A percentile compares a stretch with the other conserved stretches of the same genome.
These are phyloP conservation scores for Potamarius usumacintae DNA, from an alignment of 2,113 vertebrate genomes.

Conservation along the genomic window DNA sequence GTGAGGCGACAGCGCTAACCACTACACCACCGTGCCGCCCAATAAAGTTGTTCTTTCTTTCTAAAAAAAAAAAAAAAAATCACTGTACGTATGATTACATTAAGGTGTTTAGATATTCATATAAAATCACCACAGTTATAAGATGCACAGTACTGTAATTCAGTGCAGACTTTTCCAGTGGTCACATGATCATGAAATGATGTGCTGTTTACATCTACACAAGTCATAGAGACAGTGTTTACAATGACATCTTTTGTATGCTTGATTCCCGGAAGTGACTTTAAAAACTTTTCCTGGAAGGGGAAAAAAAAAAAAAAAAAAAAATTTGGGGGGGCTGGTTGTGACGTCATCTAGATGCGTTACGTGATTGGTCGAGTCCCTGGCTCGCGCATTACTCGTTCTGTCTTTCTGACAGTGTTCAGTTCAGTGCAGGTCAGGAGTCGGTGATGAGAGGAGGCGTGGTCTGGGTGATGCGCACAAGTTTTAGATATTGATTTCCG, in stretches of 20 bases:
- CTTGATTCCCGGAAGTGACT: neutral
- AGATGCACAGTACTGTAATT: neutral
- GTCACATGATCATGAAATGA: neutral
- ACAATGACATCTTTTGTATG: neutral
- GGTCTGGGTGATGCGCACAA: neutral
- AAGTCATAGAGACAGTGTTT: neutral
- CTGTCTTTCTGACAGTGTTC: neutral
- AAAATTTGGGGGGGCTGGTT: neutral
- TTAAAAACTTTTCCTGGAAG: neutral
- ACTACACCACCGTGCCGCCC: no score
- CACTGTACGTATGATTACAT: no score
- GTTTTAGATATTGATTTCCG: neutral
- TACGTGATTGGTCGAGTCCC: neutral
- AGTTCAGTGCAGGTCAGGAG: constrained; percentile 2
- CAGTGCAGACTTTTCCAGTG: neutral
- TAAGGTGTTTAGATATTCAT: no score
- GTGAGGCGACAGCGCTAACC: no score
- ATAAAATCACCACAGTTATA: no score
- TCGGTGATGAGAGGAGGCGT: constrained; percentile 25
- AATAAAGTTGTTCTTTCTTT: no score
- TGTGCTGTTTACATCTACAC: neutral
- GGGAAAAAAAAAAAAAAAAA: neutral
- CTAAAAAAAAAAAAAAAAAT: no score
- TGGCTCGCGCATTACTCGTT: neutral
- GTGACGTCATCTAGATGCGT: neutral